Conservation (phyloP, 2,797 vertebrate species). For the Capromys pilorides region DNA sequence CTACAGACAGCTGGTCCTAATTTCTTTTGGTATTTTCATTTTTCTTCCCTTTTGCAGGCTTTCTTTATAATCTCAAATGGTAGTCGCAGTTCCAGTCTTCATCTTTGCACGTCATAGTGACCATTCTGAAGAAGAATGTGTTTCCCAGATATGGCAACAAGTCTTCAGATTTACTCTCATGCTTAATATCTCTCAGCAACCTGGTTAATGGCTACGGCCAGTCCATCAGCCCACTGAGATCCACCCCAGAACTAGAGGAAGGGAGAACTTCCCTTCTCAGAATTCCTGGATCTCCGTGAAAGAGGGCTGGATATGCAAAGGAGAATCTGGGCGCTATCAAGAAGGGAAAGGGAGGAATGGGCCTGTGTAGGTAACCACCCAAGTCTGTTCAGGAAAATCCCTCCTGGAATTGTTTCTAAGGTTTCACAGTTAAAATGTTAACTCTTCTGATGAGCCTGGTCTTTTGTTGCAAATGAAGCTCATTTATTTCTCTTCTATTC, state of each 20-base stretch:
- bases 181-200: not conserved
- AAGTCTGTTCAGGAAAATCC: not conserved
- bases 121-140: conserved; percentile 19
- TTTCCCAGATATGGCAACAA: not conserved
- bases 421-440: not conserved
- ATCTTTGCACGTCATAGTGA: not conserved
- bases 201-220: not conserved
- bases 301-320: not conserved
- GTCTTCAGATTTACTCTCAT: not conserved
- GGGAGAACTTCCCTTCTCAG: not conserved
- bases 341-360: not conserved
- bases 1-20: not conserved
- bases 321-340: not conserved
- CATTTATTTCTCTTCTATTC: conserved; percentile 29
- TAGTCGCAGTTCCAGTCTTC: not conserved
- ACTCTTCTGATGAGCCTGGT: not conserved
- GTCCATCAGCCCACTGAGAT: not conserved
- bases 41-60: not conserved
- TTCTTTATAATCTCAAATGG: not conserved
- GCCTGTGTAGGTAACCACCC: not conserved
- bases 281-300: not conserved
- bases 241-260: not conserved
- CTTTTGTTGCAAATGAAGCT: not conserved
- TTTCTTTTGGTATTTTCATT: not conserved
- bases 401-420: not conserved